phyloP scores from a whole-genome alignment of 2,113 vertebrate species.

The Prinia subflava region DNA sequence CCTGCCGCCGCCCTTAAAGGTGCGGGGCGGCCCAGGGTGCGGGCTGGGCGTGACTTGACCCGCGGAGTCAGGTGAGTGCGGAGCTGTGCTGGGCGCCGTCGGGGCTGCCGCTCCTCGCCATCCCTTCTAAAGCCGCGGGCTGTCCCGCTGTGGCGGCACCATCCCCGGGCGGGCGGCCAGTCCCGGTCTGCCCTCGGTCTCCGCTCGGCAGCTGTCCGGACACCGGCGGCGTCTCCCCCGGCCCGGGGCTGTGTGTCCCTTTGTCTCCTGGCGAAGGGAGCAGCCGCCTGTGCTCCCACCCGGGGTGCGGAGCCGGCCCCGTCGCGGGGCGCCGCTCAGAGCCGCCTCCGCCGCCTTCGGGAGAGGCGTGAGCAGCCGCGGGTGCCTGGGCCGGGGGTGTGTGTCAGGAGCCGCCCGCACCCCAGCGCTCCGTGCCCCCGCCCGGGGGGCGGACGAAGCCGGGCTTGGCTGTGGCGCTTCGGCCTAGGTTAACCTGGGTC shows the following conservation, averaged over 20 bases:
- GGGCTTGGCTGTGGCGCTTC: background rate
- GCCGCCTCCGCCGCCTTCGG: background rate
- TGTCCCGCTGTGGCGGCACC: background rate
- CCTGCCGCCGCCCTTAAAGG: conserved; percentile 65
- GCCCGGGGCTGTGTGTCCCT: background rate
- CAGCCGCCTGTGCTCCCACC: background rate
- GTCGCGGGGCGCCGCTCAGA: background rate
- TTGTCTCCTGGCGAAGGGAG: background rate
- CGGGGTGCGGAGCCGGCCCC: background rate
- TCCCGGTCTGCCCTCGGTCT: background rate
- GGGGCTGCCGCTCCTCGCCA: background rate
- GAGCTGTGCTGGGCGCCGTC: background rate
- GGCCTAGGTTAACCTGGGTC: background rate
- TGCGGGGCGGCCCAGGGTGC: background rate
- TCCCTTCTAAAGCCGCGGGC: background rate
- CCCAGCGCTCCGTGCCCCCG: background rate
- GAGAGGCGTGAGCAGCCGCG: background rate
- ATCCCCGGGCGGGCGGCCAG: background rate
- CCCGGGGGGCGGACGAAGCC: background rate
- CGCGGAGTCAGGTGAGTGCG: conserved; percentile 62
- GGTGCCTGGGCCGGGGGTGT: background rate
- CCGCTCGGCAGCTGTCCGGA: background rate
- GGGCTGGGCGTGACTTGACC: conserved; percentile 47
- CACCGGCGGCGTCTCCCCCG: background rate
- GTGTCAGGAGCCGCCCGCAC: background rate